Evolutionary conservation across 2,888 invertebrate species (phyloP), one percentile per base, ranked within the genome.

Genomic region (Danaus chrysippus): DNA sequence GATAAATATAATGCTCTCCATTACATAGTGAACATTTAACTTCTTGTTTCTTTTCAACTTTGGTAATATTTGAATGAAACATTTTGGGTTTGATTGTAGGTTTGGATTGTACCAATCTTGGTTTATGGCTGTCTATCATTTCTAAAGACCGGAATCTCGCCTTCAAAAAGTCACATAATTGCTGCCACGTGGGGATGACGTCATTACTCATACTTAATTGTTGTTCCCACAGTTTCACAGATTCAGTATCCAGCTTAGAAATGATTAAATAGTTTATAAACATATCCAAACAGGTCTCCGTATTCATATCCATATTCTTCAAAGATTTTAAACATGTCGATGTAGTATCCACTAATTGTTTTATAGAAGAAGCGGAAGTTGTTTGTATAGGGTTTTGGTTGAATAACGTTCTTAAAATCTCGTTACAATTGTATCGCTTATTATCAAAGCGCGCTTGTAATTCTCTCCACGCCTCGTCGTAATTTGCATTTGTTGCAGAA

Each of bases 151-250:
- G 52, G 43, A 69, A 70, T 64, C 65, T 49, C 1, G 46, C 59
- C 56, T 70, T 68, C 10, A 71, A 41, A 56, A 61, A 69, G 11
- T 10, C 12, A 3, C 17, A 44, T 15, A 70, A 58, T 15, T 63
- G 43, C 2, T 52, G 15, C 13, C 42, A 68, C 11, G 61, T 59
- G 11, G 68, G 70, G n/a, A n/a, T n/a, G n/a, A n/a, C n/a, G n/a
- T n/a, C n/a, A n/a, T n/a, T n/a, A n/a, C n/a, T n/a, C n/a, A n/a
- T n/a, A n/a, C n/a, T n/a, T n/a, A n/a, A n/a, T n/a, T 17, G 49
- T 54, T 71, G 65, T 55, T 71, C 70, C 70, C 68, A 71, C 43
- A 58, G 57, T 52, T 66, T 71, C 52, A 66, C 67, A 19, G 70
- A 61, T 61, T 71, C 70, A 9, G 19, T 53, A 52, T 73, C 70